These are phyloP conservation scores for Sylvicola cinctus DNA, from an alignment of 2,888 invertebrate genomes.

Conservation along the genomic window DNA sequence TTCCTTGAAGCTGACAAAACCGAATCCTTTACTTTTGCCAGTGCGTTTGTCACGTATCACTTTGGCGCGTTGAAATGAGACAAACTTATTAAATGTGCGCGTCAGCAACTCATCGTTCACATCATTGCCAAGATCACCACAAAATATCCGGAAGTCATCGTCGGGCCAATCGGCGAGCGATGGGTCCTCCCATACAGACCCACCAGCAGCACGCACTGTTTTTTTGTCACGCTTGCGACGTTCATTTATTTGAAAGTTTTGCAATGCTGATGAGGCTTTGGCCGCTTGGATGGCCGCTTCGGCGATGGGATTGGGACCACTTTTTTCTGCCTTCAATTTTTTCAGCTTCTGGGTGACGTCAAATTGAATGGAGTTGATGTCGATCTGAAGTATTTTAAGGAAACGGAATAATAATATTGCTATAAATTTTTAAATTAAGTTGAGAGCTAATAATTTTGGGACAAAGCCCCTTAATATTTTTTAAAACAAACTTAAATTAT, in stretches of 20 bases:
- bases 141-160: constrained; percentile 95
- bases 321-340: constrained; percentile 41
- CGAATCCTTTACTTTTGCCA: constrained; percentile 97
- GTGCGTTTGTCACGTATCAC: constrained; percentile 91
- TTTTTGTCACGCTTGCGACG: constrained; percentile 21
- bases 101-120: constrained; percentile 96
- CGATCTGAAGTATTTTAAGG: constrained; percentile 19
- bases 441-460: no score
- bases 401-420: no score
- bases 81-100: constrained; percentile 84
- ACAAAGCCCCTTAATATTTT: no score
- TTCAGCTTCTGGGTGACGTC: constrained; percentile 37
- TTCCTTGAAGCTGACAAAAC: constrained; percentile 96
- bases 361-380: constrained; percentile 31
- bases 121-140: constrained; percentile 98
- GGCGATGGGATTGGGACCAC: constrained; percentile 37
- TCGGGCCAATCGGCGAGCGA: constrained; percentile 92
- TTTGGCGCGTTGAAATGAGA: constrained; percentile 84
- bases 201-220: constrained; percentile 79
- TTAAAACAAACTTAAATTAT: no score
- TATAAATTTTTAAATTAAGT: no score
- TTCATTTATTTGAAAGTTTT: constrained; percentile 33
- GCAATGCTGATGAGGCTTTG: constrained; percentile 33
- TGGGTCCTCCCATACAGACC: constrained; percentile 89
- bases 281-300: constrained; percentile 42